These are phyloP conservation scores for Perognathus longimembris DNA, from an alignment of 2,113 vertebrate species.

Conservation along the genomic window DNA sequence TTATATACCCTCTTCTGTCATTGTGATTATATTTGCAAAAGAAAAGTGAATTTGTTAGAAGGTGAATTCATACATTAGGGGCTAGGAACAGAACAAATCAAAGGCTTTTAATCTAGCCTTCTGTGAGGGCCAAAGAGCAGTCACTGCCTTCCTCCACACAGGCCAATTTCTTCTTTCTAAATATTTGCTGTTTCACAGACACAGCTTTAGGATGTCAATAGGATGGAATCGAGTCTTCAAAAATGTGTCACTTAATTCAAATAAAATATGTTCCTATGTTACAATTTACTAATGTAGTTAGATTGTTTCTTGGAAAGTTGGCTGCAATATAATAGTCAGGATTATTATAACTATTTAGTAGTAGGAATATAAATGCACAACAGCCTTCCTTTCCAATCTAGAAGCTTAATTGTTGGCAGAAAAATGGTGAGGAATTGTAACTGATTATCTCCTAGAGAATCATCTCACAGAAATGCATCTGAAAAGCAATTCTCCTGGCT, in stretches of 20 bases:
- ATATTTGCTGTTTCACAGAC: background rate
- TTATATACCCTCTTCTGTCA: background rate
- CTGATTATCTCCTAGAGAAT: background rate
- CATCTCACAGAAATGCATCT: background rate
- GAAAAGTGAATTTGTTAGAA: constrained; percentile 19
- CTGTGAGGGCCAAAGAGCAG: background rate
- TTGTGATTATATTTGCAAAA: constrained; percentile 44
- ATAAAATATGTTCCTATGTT: background rate
- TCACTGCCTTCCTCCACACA: background rate
- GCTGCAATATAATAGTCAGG: background rate
- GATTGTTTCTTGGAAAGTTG: background rate
- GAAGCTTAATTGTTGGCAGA: background rate
- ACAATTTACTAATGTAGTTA: background rate
- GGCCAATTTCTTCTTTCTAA: background rate
- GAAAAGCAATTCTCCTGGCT: background rate
- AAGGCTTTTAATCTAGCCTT: background rate
- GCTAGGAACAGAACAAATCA: background rate
- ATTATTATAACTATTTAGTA: background rate
- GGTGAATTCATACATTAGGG: background rate
- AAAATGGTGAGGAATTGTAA: background rate
- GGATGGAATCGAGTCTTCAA: background rate
- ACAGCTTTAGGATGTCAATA: background rate
- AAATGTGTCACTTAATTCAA: constrained; percentile 11
- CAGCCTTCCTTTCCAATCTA: background rate
- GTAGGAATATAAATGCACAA: constrained; percentile 10